Percentiles rank a stretch among this genome's conserved stretches.
phyloP scores from a whole-genome alignment of 1,140 invertebrate species.

The Aphaenogaster ashmeadi region DNA sequence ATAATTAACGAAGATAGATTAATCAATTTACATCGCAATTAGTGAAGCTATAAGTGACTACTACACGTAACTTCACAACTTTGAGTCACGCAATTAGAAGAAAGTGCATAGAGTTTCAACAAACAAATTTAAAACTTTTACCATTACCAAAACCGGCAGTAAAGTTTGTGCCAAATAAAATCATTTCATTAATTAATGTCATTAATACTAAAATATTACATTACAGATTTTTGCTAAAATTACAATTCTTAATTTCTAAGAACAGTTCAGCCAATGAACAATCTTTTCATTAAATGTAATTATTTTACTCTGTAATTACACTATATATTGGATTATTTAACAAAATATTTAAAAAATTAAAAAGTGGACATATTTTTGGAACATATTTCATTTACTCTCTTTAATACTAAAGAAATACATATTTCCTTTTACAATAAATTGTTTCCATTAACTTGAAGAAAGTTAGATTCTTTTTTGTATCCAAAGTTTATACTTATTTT shows the following conservation, averaged over 20 bases:
- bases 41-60: slow-evolving; percentile 57
- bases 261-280: not conserved
- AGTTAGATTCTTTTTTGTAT: not conserved
- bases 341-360: not conserved
- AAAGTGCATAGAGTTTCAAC: slow-evolving; percentile 25
- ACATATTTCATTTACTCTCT: not conserved
- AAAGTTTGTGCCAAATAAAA: not conserved
- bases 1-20: slow-evolving; percentile 10
- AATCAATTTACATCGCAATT: not conserved
- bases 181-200: not conserved
- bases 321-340: not conserved
- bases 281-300: not conserved
- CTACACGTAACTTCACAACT: not conserved
- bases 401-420: not conserved
- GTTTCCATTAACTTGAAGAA: not conserved
- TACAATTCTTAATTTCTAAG: not conserved
- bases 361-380: not conserved
- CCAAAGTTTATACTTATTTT: not conserved
- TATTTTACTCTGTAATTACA: not conserved
- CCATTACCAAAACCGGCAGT: not conserved
- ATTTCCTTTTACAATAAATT: not conserved
- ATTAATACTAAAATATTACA: not conserved
- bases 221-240: not conserved
- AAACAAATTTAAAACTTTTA: not conserved
- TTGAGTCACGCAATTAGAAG: slow-evolving; percentile 1